Conservation (phyloP, 1,140 invertebrate genomes). For the Drosophila sulfurigaster region DNA sequence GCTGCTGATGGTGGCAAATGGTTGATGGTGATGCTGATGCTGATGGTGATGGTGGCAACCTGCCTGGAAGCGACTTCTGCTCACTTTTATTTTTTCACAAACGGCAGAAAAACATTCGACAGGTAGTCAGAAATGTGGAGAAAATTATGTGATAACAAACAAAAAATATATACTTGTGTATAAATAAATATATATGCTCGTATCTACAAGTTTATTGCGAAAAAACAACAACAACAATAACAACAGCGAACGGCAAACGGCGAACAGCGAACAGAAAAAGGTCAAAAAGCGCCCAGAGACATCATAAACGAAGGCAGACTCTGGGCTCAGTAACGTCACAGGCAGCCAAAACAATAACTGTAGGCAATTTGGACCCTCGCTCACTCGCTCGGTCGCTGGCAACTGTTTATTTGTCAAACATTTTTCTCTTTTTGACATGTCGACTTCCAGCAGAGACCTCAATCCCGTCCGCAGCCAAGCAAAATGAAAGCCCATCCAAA, state of each 20-base stretch:
- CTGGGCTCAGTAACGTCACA: constrained; percentile 37
- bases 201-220: constrained; percentile 52
- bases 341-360: constrained; percentile 76
- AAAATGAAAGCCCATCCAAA: constrained; percentile 37
- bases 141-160: constrained; percentile 73
- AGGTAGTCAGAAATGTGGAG: constrained; percentile 64
- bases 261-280: constrained; percentile 49
- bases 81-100: constrained; percentile 82
- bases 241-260: not conserved
- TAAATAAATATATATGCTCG: constrained; percentile 22
- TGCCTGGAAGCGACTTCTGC: constrained; percentile 50
- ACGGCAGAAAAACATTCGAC: constrained; percentile 63
- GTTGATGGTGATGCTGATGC: constrained; percentile 27
- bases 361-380: constrained; percentile 69
- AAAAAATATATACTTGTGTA: constrained; percentile 42
- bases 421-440: constrained; percentile 81
- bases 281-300: constrained; percentile 78
- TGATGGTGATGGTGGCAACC: constrained; percentile 29
- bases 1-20: constrained; percentile 23
- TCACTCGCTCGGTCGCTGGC: constrained; percentile 36
- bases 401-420: constrained; percentile 82
- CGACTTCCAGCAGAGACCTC: constrained; percentile 68
- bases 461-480: not conserved
- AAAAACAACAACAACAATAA: constrained; percentile 17
- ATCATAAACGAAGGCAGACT: constrained; percentile 70